A percentile compares a stretch with the other conserved stretches of the same genome.
These are phyloP conservation scores for Ypsolopha scabrella DNA, from an alignment of 2,888 invertebrate species.

Conservation along the genomic window DNA sequence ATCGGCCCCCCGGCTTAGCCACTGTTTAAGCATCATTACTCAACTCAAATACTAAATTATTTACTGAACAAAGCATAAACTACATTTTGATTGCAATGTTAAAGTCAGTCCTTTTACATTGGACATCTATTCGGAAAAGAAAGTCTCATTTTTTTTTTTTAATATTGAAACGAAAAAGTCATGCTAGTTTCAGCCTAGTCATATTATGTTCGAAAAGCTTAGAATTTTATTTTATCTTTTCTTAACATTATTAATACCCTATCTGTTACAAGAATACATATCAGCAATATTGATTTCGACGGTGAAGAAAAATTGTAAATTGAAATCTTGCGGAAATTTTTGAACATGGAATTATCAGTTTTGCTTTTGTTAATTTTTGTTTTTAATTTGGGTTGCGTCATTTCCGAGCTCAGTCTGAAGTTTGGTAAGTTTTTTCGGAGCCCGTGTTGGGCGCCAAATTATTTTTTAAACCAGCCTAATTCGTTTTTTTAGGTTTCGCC, in stretches of 20 bases:
- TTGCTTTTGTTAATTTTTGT: conserved; percentile 31
- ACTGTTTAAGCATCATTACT: background rate
- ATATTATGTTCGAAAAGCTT: conserved; percentile 47
- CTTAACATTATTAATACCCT: conserved; percentile 47
- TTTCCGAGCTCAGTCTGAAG: conserved; percentile 43
- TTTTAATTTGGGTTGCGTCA: conserved; percentile 36
- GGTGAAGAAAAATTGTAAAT: conserved; percentile 29
- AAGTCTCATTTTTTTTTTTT: too few species aligned
- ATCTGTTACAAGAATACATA: conserved; percentile 55
- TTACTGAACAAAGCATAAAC: background rate
- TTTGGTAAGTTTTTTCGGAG: conserved; percentile 37
- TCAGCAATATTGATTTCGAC: conserved; percentile 47
- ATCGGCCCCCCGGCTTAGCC: background rate
- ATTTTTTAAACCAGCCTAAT: background rate
- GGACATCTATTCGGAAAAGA: background rate
- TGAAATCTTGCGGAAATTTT: conserved; percentile 27
- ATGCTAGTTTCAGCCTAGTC: background rate
- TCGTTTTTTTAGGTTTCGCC: background rate
- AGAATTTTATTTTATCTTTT: conserved; percentile 51
- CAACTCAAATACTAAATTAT: background rate
- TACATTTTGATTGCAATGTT: background rate
- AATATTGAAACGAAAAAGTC: too few species aligned
- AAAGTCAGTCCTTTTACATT: background rate
- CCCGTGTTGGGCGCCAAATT: background rate
- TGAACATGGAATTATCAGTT: conserved; percentile 24